Evolutionary conservation across 2,797 vertebrate species (phyloP).

Genomic region (Etheostoma perlongum): DNA sequence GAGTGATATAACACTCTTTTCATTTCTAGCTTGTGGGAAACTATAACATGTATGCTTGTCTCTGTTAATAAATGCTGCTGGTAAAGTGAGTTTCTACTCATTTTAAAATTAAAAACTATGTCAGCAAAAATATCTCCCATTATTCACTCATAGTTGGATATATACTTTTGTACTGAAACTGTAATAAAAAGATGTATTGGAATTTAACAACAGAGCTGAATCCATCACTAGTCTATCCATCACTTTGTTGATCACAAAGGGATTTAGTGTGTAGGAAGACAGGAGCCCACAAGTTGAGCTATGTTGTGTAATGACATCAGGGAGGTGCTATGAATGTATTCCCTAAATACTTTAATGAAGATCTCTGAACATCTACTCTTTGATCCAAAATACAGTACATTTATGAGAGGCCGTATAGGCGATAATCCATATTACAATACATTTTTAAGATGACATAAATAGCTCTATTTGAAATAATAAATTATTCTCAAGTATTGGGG

Average conservation of each 20-base stretch:
- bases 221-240: not conserved
- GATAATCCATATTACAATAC: too few species aligned
- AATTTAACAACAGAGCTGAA: not conserved
- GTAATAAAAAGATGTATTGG: not conserved
- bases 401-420: too few species aligned
- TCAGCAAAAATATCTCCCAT: not conserved
- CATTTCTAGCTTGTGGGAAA: conserved; percentile 3
- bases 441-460: too few species aligned
- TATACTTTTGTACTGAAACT: not conserved
- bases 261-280: conserved; percentile 15
- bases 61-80: conserved; percentile 16
- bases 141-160: not conserved
- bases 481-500: too few species aligned
- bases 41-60: not conserved
- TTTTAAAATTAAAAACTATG: not conserved
- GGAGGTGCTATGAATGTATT: conserved; percentile 7
- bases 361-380: conserved; percentile 4
- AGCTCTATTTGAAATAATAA: too few species aligned
- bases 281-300: not conserved
- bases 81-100: not conserved
- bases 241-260: not conserved
- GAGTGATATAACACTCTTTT: not conserved
- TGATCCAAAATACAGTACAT: not conserved
- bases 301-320: conserved; percentile 16
- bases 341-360: not conserved